A percentile compares a stretch with the other conserved stretches of the same genome.
phyloP scores from a whole-genome alignment of 2,113 vertebrate species.

The Climacteris rufus region DNA sequence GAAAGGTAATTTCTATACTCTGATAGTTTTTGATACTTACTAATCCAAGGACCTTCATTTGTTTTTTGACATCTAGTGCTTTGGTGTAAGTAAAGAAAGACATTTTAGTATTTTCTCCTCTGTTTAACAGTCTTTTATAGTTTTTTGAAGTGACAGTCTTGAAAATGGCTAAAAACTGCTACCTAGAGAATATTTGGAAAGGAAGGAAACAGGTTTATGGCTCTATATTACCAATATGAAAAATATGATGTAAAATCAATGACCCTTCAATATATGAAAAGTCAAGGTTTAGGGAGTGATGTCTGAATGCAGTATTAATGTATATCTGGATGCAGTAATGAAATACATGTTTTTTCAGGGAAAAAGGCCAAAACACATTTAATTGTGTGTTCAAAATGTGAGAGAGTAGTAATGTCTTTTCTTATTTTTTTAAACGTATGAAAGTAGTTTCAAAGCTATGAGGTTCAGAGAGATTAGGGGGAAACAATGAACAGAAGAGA shows the following conservation, averaged over 20 bases:
- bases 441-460: background rate
- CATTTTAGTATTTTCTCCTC: background rate
- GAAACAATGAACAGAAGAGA: background rate
- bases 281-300: background rate
- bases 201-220: background rate
- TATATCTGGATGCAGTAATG: background rate
- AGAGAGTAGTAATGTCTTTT: background rate
- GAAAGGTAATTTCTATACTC: background rate
- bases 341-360: background rate
- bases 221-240: background rate
- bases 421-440: background rate
- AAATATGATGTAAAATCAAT: background rate
- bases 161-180: background rate
- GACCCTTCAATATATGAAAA: background rate
- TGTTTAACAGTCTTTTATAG: background rate
- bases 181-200: background rate
- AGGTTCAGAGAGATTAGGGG: background rate
- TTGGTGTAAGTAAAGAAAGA: background rate
- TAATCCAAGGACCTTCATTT: background rate
- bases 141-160: background rate
- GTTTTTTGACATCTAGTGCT: background rate
- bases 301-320: background rate
- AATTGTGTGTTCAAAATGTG: background rate
- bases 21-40: background rate
- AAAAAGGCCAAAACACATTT: accelerated